A percentile compares a stretch with the other conserved stretches of the same genome.
Conservation (phyloP, 2,888 invertebrate genomes). For the Lasioglossum leucozonium region DNA sequence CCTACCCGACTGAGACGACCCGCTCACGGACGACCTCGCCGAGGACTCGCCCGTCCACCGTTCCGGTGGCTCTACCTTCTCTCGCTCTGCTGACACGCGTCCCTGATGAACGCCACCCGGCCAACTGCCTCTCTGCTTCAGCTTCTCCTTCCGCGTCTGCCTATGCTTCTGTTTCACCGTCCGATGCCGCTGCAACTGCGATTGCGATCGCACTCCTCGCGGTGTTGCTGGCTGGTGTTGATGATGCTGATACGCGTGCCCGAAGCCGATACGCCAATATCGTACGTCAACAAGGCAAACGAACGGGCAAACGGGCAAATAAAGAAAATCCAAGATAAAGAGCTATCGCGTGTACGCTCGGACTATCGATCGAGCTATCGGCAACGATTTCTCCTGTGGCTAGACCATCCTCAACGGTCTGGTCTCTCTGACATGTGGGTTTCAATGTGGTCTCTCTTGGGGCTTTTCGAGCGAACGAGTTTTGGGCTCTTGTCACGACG, state of each 20-base stretch:
- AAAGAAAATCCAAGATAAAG: conserved; percentile 68
- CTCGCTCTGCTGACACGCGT: conserved; percentile 17
- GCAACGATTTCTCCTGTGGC: conserved; percentile 14
- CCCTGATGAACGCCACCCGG: conserved; percentile 20
- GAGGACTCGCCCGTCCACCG: conserved; percentile 47
- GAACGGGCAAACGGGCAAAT: conserved; percentile 76
- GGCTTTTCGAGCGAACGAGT: neutral
- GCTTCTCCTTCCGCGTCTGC: neutral
- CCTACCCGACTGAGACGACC: conserved; percentile 58
- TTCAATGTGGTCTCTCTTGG: neutral
- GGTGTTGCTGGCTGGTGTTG: conserved; percentile 19
- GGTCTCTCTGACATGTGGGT: neutral
- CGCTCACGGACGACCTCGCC: conserved; percentile 49
- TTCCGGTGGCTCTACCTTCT: conserved; percentile 45
- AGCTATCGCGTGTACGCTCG: conserved; percentile 38
- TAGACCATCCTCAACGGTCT: neutral
- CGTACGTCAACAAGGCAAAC: conserved; percentile 82
- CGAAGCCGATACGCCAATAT: conserved; percentile 81
- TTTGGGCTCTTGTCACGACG: too few relatives aligned
- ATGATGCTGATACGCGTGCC: conserved; percentile 69
- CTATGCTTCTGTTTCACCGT: neutral
- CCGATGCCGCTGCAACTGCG: conserved; percentile 2
- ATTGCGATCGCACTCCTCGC: neutral
- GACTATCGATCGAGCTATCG: conserved; percentile 56
- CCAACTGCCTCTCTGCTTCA: neutral